phyloP scores from a whole-genome alignment of 2,797 vertebrate genomes.

The Aplochiton taeniatus region DNA sequence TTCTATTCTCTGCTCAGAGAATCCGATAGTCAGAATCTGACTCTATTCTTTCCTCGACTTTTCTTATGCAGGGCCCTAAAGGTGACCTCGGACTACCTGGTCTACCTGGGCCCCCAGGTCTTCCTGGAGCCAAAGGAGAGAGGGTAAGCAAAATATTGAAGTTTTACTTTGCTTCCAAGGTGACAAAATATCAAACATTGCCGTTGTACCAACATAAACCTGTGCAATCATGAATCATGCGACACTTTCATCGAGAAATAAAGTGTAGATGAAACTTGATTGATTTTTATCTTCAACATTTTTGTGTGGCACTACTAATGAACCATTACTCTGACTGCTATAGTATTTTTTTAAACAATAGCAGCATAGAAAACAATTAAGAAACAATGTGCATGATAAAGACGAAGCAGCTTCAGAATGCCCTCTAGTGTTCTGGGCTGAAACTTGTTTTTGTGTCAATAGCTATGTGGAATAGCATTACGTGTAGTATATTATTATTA shows the following conservation, averaged over 20 bases:
- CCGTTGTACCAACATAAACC: neutral
- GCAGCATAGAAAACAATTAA: neutral
- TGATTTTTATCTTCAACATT: neutral
- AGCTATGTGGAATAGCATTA: neutral
- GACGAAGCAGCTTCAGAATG: conserved; percentile 29
- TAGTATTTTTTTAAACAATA: too few species aligned
- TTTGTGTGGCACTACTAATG: too few species aligned
- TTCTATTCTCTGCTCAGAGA: conserved; percentile 1
- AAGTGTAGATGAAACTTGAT: neutral
- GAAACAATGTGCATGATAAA: neutral
- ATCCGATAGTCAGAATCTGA: too few species aligned
- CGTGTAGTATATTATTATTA: too few species aligned
- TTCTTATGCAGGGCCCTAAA: conserved; percentile 80
- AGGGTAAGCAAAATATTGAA: conserved; percentile 82
- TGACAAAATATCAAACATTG: neutral
- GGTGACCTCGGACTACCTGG: conserved; percentile 92
- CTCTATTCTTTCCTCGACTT: conserved; percentile 34
- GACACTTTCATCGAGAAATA: too few species aligned
- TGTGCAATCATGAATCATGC: neutral
- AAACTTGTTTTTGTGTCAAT: neutral
- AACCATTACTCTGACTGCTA: too few species aligned
- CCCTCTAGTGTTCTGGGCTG: conserved; percentile 48
- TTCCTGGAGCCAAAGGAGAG: conserved; percentile 90
- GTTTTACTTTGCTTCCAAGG: neutral
- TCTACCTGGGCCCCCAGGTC: conserved; percentile 88